phyloP scores from a whole-genome alignment of 2,888 invertebrate genomes.

The Anagyrus pseudococci region DNA sequence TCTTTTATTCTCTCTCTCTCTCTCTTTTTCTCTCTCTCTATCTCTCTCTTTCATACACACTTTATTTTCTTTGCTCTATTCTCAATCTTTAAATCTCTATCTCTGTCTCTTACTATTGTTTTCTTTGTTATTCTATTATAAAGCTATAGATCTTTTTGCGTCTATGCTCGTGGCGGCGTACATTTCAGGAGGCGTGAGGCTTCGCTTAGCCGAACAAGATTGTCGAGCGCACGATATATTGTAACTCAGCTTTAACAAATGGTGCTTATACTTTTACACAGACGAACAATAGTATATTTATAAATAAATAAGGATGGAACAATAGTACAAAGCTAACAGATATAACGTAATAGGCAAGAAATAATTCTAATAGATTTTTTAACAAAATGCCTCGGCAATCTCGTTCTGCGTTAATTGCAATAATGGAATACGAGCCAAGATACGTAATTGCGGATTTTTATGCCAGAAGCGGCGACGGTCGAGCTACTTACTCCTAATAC shows the following conservation, averaged over 20 bases:
- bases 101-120: not conserved
- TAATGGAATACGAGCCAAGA: not conserved
- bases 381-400: not conserved
- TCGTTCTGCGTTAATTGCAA: not conserved
- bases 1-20: constrained; percentile 12
- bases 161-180: not conserved
- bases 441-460: constrained; percentile 3
- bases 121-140: constrained; percentile 38
- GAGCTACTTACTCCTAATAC: not conserved
- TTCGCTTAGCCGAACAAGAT: not conserved
- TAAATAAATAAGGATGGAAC: not conserved
- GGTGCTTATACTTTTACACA: not conserved
- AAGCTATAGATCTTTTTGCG: constrained; percentile 22
- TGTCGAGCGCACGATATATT: not conserved
- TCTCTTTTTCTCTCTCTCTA: constrained; percentile 30
- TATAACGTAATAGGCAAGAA: not conserved
- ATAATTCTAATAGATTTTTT: not conserved
- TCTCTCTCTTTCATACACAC: no score
- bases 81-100: no score
- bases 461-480: constrained; percentile 1
- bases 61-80: no score
- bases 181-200: not conserved
- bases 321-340: not conserved
- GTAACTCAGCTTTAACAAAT: not conserved
- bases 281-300: not conserved